Evolutionary conservation across 2,888 invertebrate genomes (phyloP), one percentile per base, ranked within the genome.

Genomic region (Heliconius charithonia): DNA sequence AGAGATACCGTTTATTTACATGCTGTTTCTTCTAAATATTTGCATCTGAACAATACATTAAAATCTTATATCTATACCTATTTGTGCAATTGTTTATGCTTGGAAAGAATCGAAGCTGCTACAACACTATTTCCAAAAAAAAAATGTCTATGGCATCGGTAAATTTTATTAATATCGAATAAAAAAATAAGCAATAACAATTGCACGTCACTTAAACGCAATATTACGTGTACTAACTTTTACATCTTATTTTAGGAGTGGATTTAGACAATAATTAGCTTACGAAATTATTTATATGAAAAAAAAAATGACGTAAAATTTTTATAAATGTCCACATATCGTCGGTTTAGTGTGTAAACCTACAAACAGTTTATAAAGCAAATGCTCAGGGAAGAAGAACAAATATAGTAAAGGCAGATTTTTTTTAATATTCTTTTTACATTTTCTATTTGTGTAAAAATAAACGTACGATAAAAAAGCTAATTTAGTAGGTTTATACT

Each of bases 1-100:
- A 90, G 88, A 70, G 86, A 89, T 89, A 89, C 84, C 86, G 87
- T 91, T 59, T 94, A 94, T 93, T 93, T 94, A 94, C 94, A 94
- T 89, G 91, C 88, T 90, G 91, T 91, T 92, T 91, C 94, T 93
- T 93, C 94, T 93, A 93, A 94, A 95, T 94, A 94, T 94, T 92
- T 93, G 93, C 94, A 93, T 94, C 94, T 94, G 94, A 95, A 95
- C 93, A 94, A 93, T 93, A 94, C 92, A 92, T 92, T 94, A 93
- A 93, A 94, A 93, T 90, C 93, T 94, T 93, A 95, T 81, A 81
- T 77, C 92, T 93, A 93, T 85, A 86, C 85, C 88, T 90, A 87
- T 88, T 86, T 88, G 93, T 93, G 93, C 94, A 94, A 94, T 92
- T 94, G 93, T 91, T 90, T 85, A 86, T 89, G 91, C 92, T 88